These are phyloP conservation scores for Hoplias malabaricus DNA, from an alignment of 2,113 vertebrate species.

Conservation along the genomic window DNA sequence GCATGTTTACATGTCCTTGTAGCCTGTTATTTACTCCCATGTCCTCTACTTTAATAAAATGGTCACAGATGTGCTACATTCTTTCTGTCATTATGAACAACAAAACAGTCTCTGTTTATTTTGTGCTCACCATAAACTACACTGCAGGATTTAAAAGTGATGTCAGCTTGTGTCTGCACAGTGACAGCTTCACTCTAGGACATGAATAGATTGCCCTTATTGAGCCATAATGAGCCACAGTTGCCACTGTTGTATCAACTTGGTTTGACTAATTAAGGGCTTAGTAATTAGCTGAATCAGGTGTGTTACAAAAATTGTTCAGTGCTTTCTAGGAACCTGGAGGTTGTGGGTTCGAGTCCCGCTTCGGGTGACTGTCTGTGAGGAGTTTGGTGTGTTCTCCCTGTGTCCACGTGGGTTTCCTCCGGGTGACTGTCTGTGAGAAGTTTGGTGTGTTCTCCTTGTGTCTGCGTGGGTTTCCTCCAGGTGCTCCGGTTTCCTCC, in stretches of 20 bases:
- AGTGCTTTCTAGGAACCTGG: neutral
- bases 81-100: neutral
- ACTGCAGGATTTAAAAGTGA: neutral
- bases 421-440: too few relatives aligned
- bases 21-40: neutral
- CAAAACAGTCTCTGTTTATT: neutral
- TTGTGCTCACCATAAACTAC: neutral
- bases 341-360: too few relatives aligned
- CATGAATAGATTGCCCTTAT: neutral
- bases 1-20: neutral
- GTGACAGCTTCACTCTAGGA: neutral
- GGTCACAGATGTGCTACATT: constrained; percentile 10
- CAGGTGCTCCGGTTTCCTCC: too few relatives aligned
- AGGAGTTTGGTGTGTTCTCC: too few relatives aligned
- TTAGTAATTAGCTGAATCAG: neutral
- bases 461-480: too few relatives aligned
- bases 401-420: too few relatives aligned
- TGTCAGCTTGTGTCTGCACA: neutral
- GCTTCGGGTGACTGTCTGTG: too few relatives aligned
- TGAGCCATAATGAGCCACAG: too few relatives aligned
- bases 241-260: neutral
- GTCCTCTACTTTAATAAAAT: neutral
- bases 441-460: too few relatives aligned
- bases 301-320: neutral
- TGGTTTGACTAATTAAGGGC: too few relatives aligned